Conservation (phyloP, 2,113 vertebrate species). For the Gorsachius goisagi region DNA sequence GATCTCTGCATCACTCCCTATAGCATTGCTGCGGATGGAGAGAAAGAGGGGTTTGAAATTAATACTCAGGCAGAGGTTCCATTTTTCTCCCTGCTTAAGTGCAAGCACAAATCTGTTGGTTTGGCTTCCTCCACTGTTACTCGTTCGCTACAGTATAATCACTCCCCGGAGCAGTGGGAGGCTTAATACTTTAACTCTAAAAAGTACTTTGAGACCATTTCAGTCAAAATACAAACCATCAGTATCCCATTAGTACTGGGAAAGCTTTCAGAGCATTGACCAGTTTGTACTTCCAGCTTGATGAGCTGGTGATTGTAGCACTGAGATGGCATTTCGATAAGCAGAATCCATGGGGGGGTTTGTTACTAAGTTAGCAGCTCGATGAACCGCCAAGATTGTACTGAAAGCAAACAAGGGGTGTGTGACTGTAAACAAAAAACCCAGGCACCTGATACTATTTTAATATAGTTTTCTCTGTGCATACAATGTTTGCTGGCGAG, state of each 20-base stretch:
- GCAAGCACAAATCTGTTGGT: neutral
- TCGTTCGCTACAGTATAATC: neutral
- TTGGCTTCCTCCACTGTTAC: neutral
- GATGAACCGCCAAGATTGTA: neutral
- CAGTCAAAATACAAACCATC: neutral
- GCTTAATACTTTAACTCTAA: neutral
- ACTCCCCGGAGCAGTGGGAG: neutral
- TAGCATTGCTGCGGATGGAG: neutral
- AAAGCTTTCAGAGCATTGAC: neutral
- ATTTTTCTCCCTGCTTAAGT: neutral
- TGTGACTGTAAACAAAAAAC: neutral
- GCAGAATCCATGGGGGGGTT: neutral
- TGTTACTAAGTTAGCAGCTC: neutral
- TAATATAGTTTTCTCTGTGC: neutral
- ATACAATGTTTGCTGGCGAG: neutral
- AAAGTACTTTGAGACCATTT: neutral
- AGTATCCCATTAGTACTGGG: neutral
- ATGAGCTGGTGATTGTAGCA: neutral
- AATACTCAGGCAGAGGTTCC: neutral
- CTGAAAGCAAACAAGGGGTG: neutral
- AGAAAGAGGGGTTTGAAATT: neutral
- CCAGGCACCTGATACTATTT: neutral
- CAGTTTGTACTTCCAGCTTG: neutral
- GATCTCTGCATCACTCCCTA: neutral
- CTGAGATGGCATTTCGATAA: conserved; percentile 1